These are phyloP conservation scores for Eubasilissa regina DNA, from an alignment of 1,140 invertebrate genomes.

Conservation along the genomic window DNA sequence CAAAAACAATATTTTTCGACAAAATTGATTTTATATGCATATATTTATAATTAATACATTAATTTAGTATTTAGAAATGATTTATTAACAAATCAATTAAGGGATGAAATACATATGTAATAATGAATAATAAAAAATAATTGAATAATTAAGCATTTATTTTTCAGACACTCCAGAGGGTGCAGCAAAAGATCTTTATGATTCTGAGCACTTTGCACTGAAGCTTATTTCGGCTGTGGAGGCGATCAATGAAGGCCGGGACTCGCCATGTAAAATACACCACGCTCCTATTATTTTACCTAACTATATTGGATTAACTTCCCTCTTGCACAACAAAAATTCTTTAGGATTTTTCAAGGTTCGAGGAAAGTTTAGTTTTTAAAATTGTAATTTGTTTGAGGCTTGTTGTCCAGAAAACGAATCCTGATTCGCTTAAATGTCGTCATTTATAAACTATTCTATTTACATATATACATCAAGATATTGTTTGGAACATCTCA, in stretches of 20 bases:
- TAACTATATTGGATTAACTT: conserved; percentile 84
- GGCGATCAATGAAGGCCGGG: conserved; percentile 59
- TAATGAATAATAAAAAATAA: no score
- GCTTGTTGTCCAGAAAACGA: no score
- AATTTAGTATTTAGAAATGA: no score
- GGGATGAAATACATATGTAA: no score
- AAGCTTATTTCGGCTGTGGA: conserved; percentile 72
- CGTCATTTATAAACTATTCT: no score
- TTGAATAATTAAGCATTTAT: conserved; percentile 50
- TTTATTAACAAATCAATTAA: no score
- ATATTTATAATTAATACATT: no score
- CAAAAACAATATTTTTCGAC: no score
- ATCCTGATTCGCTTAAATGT: no score
- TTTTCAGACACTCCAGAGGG: conserved; percentile 64
- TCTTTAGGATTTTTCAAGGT: conserved; percentile 89
- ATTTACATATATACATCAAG: no score
- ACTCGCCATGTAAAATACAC: conserved; percentile 73
- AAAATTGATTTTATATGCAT: no score
- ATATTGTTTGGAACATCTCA: no score
- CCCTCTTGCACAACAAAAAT: conserved; percentile 88
- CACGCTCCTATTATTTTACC: conserved; percentile 84
- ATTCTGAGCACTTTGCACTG: conserved; percentile 75
- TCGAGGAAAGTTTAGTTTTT: conserved; percentile 89
- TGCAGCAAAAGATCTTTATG: conserved; percentile 69
- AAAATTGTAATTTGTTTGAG: conserved; percentile 55